phyloP scores from a whole-genome alignment of 1,140 invertebrate genomes.

The Chironomus striatipennis region DNA sequence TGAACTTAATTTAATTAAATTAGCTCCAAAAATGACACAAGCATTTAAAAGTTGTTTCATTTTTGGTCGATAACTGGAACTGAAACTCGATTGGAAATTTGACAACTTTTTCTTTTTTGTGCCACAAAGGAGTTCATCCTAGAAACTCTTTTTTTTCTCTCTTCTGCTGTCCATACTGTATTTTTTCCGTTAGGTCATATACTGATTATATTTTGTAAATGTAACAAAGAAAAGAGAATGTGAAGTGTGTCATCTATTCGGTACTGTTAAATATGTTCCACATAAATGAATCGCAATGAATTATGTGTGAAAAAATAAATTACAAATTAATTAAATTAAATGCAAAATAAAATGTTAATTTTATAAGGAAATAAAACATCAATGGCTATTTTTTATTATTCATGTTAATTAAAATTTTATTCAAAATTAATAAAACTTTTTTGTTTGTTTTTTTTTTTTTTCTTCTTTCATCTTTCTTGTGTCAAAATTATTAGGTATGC shows the following conservation, averaged over 20 bases:
- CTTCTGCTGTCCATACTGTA: no score
- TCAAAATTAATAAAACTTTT: no score
- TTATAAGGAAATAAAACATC: not conserved
- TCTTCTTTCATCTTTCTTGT: not conserved
- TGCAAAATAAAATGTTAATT: not conserved
- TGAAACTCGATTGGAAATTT: no score
- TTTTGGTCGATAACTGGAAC: no score
- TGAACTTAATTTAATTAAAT: no score
- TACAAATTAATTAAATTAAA: slow-evolving; percentile 15
- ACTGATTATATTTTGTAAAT: slow-evolving; percentile 8
- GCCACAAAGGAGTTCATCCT: no score
- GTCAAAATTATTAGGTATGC: no score
- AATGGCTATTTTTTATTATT: not conserved
- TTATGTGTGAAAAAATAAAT: not conserved
- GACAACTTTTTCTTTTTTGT: no score
- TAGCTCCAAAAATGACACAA: no score
- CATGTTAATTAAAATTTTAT: not conserved
- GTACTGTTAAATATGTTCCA: not conserved
- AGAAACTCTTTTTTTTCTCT: no score
- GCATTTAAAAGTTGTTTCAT: no score
- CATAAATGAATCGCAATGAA: not conserved
- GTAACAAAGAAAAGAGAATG: not conserved
- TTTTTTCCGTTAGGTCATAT: not conserved
- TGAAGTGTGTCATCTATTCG: slow-evolving; percentile 12
- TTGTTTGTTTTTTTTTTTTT: not conserved